These are phyloP conservation scores for Drosophila sordidapex DNA, from an alignment of 2,888 invertebrate genomes.

Conservation along the genomic window DNA sequence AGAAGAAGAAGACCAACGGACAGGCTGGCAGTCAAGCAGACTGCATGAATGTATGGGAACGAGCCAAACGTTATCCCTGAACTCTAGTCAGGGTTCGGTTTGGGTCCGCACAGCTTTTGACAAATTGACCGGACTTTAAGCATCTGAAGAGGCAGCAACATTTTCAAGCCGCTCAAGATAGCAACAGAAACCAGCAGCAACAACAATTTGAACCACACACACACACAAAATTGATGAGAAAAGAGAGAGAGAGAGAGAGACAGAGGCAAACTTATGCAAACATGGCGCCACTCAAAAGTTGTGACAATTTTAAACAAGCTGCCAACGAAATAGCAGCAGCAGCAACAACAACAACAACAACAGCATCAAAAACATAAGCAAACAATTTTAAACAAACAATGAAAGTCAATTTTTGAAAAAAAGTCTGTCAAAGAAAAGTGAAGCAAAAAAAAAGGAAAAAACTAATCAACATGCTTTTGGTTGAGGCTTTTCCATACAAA, in stretches of 20 bases:
- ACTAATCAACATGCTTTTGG: constrained; percentile 45
- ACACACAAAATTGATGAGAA: constrained; percentile 39
- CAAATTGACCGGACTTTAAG: constrained; percentile 60
- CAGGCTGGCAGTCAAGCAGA: not conserved
- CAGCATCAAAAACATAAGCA: constrained; percentile 41
- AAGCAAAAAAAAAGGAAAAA: constrained; percentile 27
- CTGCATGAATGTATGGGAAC: not conserved
- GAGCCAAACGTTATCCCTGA: constrained; percentile 40
- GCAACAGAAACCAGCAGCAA: constrained; percentile 23
- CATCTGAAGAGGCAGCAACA: constrained; percentile 52
- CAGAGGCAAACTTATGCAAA: constrained; percentile 25
- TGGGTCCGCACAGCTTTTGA: constrained; percentile 33
- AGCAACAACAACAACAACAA: constrained; percentile 14
- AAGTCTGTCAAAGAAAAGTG: constrained; percentile 21
- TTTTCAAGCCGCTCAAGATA: constrained; percentile 54
- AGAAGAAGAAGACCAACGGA: not conserved
- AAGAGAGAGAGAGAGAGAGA: not conserved
- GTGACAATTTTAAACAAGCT: constrained; percentile 51
- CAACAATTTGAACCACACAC: constrained; percentile 48
- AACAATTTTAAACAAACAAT: constrained; percentile 67
- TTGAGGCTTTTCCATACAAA: constrained; percentile 8
- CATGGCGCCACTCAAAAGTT: constrained; percentile 49
- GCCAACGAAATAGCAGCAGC: constrained; percentile 2
- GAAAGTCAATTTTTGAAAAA: constrained; percentile 45
- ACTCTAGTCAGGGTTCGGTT: constrained; percentile 19